Conservation (phyloP, 2,797 vertebrate species). For the Ctenosaura bakeri region DNA sequence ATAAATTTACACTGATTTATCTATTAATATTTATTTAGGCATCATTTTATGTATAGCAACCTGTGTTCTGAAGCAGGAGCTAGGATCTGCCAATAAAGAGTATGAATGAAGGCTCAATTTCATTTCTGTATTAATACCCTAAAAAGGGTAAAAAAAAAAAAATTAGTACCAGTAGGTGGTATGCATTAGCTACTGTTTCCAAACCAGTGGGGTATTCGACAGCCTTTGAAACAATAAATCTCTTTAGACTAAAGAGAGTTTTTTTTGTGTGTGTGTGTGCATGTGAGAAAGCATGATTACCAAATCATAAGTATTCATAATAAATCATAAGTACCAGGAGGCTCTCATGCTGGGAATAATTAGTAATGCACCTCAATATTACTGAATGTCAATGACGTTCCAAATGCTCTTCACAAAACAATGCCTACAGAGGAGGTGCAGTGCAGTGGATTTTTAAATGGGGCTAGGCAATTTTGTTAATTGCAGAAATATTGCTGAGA, state of each 20-base stretch:
- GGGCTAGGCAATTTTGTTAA: slow-evolving; percentile 68
- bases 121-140: slow-evolving; percentile 28
- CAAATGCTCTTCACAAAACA: slow-evolving; percentile 71
- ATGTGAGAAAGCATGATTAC: slow-evolving; percentile 63
- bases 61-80: neutral
- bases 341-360: slow-evolving; percentile 75
- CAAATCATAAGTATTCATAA: slow-evolving; percentile 67
- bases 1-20: neutral
- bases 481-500: slow-evolving; percentile 60
- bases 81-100: neutral
- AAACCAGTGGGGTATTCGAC: slow-evolving; percentile 62
- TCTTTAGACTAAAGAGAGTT: slow-evolving; percentile 40
- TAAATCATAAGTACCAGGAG: slow-evolving; percentile 73
- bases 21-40: slow-evolving; percentile 16
- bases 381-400: slow-evolving; percentile 75
- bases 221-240: slow-evolving; percentile 72
- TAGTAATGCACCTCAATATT: slow-evolving; percentile 74
- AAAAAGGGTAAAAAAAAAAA: slow-evolving; percentile 50
- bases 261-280: neutral
- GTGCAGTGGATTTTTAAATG: slow-evolving; percentile 62
- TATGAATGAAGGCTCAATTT: neutral
- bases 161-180: slow-evolving; percentile 73
- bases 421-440: slow-evolving; percentile 63
- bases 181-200: slow-evolving; percentile 73
- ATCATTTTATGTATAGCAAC: neutral